These are phyloP conservation scores for Sympetrum striolatum DNA, from an alignment of 2,888 invertebrate species.

Conservation along the genomic window DNA sequence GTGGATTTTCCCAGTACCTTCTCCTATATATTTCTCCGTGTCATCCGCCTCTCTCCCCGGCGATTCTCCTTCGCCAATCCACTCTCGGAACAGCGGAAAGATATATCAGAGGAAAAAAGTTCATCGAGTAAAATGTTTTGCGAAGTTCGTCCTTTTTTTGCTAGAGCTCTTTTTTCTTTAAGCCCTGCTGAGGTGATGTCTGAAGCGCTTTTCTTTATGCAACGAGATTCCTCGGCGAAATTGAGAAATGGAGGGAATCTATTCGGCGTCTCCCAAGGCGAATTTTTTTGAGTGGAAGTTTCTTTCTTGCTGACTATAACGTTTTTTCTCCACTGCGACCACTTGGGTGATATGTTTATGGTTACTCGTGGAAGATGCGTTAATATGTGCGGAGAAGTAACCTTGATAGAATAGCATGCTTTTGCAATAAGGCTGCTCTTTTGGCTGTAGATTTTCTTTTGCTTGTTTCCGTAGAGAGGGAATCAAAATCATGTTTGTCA, in stretches of 20 bases:
- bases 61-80: background rate
- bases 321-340: background rate
- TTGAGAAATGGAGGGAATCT: background rate
- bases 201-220: background rate
- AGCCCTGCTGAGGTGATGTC: background rate
- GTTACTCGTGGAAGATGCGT: too few relatives aligned
- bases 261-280: background rate
- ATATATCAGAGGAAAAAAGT: background rate
- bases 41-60: background rate
- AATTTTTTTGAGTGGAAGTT: background rate
- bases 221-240: background rate
- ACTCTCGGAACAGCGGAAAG: background rate
- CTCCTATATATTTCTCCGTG: background rate
- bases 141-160: background rate
- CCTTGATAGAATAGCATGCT: too few relatives aligned
- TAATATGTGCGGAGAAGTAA: too few relatives aligned
- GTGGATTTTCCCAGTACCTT: too few relatives aligned
- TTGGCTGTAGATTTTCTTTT: too few relatives aligned
- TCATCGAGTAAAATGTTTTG: background rate
- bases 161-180: background rate
- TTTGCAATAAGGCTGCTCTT: too few relatives aligned
- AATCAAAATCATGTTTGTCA: too few relatives aligned
- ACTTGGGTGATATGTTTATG: background rate
- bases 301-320: background rate
- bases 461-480: too few relatives aligned